Conservation (phyloP, 1,140 invertebrate genomes). For the Philaenus spumarius region DNA sequence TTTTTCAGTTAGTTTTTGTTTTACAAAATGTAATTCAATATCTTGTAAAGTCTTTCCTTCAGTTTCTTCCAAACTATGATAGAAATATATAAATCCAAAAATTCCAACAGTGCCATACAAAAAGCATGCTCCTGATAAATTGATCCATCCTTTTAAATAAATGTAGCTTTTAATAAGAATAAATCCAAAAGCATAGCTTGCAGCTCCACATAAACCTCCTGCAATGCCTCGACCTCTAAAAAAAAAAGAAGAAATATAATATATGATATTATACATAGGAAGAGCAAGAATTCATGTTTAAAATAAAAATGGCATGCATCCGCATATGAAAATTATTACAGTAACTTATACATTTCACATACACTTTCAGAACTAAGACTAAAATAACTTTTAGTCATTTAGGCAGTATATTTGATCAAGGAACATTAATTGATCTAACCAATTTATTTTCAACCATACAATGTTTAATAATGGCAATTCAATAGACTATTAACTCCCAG, state of each 20-base stretch:
- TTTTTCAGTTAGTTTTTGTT: too few relatives aligned
- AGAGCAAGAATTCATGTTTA: too few relatives aligned
- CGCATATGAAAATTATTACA: background rate
- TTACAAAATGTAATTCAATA: too few relatives aligned
- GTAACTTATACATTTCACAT: background rate
- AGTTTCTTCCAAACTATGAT: constrained; percentile 26
- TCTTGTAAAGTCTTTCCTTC: constrained; percentile 27
- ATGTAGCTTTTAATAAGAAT: constrained; percentile 20
- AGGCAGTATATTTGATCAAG: too few relatives aligned
- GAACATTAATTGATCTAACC: too few relatives aligned
- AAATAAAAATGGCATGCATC: background rate
- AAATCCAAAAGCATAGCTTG: constrained; percentile 20
- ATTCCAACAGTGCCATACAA: constrained; percentile 19
- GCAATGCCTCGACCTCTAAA: constrained; percentile 23
- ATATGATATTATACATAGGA: too few relatives aligned
- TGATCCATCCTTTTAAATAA: constrained; percentile 10
- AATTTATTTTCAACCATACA: too few relatives aligned
- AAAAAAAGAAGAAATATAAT: too few relatives aligned
- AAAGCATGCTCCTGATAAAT: constrained; percentile 17
- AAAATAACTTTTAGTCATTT: too few relatives aligned
- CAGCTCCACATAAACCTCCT: constrained; percentile 21
- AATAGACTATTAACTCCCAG: too few relatives aligned
- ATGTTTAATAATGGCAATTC: too few relatives aligned
- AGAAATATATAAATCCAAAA: constrained; percentile 22
- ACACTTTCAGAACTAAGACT: background rate